Conservation (phyloP, 2,113 vertebrate species). For the Acrocephalus arundinaceus region DNA sequence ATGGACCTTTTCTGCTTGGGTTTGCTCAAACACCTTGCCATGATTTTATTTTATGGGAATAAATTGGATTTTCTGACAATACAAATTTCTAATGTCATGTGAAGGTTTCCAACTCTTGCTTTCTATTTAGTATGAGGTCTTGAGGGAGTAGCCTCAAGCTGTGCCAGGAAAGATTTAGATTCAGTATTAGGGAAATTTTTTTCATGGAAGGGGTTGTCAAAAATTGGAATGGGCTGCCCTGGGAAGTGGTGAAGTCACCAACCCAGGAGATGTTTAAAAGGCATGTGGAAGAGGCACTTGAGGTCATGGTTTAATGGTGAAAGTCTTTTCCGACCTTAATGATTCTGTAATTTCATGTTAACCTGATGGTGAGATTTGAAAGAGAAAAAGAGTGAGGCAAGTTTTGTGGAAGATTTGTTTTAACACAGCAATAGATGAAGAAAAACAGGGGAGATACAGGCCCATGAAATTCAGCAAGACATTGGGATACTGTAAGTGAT, state of each 20-base stretch:
- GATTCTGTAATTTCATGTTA: background rate
- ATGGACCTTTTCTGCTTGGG: background rate
- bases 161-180: background rate
- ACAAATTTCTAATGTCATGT: background rate
- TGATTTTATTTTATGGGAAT: background rate
- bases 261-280: background rate
- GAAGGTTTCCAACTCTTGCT: background rate
- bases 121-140: background rate
- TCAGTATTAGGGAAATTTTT: background rate
- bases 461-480: background rate
- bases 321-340: background rate
- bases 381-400: background rate
- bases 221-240: background rate
- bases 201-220: background rate
- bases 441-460: background rate
- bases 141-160: background rate
- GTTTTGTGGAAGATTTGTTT: background rate
- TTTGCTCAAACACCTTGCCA: background rate
- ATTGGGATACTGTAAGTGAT: background rate
- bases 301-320: background rate
- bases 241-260: background rate
- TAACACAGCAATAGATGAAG: rapidly evolving
- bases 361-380: background rate
- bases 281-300: background rate
- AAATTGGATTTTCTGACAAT: background rate